phyloP scores from a whole-genome alignment of 1,140 invertebrate species.

The Hypsibius dujardini region DNA sequence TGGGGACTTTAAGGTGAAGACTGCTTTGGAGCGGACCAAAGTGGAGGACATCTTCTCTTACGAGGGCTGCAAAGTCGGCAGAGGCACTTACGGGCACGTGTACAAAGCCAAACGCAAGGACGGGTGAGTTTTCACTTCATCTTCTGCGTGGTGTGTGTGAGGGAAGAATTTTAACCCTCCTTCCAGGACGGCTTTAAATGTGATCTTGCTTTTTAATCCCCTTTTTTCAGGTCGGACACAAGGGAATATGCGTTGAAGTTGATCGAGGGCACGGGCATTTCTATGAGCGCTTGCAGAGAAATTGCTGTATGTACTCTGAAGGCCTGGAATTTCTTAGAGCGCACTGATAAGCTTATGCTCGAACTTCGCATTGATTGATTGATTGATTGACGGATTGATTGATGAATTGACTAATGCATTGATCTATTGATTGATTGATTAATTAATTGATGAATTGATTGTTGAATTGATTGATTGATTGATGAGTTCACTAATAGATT shows the following conservation, averaged over 20 bases:
- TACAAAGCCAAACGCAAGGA: constrained; percentile 39
- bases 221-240: constrained; percentile 18
- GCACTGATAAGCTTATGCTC: no score
- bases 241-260: constrained; percentile 38
- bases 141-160: background rate
- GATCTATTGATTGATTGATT: no score
- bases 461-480: no score
- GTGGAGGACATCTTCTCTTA: constrained; percentile 41
- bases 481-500: no score
- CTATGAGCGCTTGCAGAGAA: constrained; percentile 41
- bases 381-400: no score
- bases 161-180: background rate
- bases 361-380: no score
- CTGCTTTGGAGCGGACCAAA: constrained; percentile 30
- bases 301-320: constrained; percentile 32
- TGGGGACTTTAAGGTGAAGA: constrained; percentile 33
- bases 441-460: no score
- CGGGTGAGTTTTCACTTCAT: constrained; percentile 19
- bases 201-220: constrained; percentile 19
- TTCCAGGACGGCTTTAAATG: background rate
- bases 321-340: no score
- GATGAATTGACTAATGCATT: no score
- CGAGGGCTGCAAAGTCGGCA: constrained; percentile 38
- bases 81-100: constrained; percentile 41
- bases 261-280: constrained; percentile 40